phyloP scores from a whole-genome alignment of 2,888 invertebrate genomes.

The Ormia ochracea region DNA sequence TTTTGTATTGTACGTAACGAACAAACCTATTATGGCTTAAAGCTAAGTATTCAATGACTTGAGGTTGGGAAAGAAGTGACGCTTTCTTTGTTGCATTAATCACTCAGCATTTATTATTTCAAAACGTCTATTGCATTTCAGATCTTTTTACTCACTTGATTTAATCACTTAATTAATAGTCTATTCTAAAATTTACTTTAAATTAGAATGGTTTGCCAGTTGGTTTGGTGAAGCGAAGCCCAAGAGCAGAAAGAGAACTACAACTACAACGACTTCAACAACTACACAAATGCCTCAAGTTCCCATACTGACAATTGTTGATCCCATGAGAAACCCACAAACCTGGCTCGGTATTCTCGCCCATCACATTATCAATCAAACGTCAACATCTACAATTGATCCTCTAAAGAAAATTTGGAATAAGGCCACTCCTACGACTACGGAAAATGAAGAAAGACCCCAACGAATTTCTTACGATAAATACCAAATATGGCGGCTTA shows the following conservation, averaged over 20 bases:
- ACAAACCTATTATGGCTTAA: constrained; percentile 22
- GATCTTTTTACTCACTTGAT: neutral
- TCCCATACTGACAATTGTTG: constrained; percentile 74
- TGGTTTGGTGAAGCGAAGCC: constrained; percentile 77
- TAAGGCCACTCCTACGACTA: constrained; percentile 64
- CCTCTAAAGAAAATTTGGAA: constrained; percentile 69
- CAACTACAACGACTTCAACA: constrained; percentile 71
- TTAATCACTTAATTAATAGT: constrained; percentile 31
- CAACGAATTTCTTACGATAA: constrained; percentile 76
- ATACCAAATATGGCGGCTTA: constrained; percentile 78
- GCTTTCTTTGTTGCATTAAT: constrained; percentile 38
- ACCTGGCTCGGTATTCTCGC: constrained; percentile 76
- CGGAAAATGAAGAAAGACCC: constrained; percentile 67
- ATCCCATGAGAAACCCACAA: constrained; percentile 75
- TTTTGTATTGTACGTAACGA: neutral
- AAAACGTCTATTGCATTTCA: too few species aligned
- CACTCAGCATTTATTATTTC: neutral
- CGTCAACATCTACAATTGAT: constrained; percentile 67
- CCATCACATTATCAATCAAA: constrained; percentile 74
- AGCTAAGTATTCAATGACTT: constrained; percentile 6
- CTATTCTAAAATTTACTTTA: constrained; percentile 54
- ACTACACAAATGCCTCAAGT: constrained; percentile 73
- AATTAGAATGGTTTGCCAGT: constrained; percentile 78
- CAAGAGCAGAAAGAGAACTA: constrained; percentile 65
- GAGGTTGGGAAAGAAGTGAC: constrained; percentile 44